Percentiles rank a stretch among this genome's conserved stretches.
Evolutionary conservation across 1,140 invertebrate genomes (phyloP).

Genomic region (Manduca sexta): DNA sequence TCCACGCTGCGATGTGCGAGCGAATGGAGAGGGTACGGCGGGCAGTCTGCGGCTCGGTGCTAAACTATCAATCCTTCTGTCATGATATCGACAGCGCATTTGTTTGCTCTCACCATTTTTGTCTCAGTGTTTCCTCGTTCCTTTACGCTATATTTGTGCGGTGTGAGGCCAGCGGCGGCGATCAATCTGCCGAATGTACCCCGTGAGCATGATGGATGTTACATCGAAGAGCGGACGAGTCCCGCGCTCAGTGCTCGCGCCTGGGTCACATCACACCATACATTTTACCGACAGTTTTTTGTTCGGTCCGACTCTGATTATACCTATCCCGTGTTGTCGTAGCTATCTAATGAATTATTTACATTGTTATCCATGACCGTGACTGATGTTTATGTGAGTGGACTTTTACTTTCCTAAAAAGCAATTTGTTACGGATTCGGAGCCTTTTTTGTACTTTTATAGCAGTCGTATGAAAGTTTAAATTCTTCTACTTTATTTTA

Average conservation of each 20-base stretch:
- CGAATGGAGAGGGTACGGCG: too few species aligned
- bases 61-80: conserved; percentile 66
- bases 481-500: not conserved
- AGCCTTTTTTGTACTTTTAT: not conserved
- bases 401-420: conserved; percentile 10
- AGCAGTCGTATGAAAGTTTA: too few species aligned
- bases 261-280: conserved; percentile 26
- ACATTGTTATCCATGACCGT: conserved; percentile 23
- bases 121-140: conserved; percentile 49
- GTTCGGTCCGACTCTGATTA: conserved; percentile 15
- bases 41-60: conserved; percentile 7
- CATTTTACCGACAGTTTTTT: conserved; percentile 27
- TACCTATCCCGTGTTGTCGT: conserved; percentile 12
- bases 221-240: conserved; percentile 28
- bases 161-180: conserved; percentile 39
- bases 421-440: conserved; percentile 10
- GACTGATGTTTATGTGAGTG: conserved; percentile 32
- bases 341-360: conserved; percentile 38
- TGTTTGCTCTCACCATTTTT: conserved; percentile 68
- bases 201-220: conserved; percentile 59
- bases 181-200: conserved; percentile 55
- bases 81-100: conserved; percentile 64
- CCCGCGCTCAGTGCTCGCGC: conserved; percentile 12
- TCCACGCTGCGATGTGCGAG: too few species aligned
- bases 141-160: conserved; percentile 38